Base-by-base conservation (phyloP, 2,888 invertebrate genomes). In the Fabriciana adippe region DNA sequence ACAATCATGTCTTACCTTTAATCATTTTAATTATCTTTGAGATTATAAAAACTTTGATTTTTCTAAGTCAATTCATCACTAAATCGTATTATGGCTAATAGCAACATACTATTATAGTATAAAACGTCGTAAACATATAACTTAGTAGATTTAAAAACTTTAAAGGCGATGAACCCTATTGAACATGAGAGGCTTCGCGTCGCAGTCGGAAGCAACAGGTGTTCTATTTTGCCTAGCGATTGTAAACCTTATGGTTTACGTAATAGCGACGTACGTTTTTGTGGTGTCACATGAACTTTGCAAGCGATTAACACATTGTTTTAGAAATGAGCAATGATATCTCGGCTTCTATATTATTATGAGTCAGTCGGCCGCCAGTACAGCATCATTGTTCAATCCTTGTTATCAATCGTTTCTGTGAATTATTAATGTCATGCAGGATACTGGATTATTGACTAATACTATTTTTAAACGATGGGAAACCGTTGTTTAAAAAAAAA, bases 301-400 rank as follows among this genome's bases (percentile, higher is more conserved):
- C 41, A 54, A 53, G n/a, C 61, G 56, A 45, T 64, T 59, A 68
- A 66, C 54, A 77, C 75, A 59, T 65, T 77, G 75, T 78, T 78
- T 74, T 76, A 76, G 76, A 75, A 80, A 80, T 87, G 83, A 84
- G 79, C 83, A 85, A 84, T 77, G 77, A 53, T 73, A 81, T 63
- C 50, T 61, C 18, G 45, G 35, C 74, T 79, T 78, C 78, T 73
- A 79, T 82, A 85, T 82, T 76, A 72, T 72, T 64, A 72, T 87
- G 88, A 87, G 77, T 86, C 87, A 87, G 70, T 65, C 76, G 79
- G 79, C 80, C 77, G 77, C 70, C 72, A 70, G 61, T 69, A 64
- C 71, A 69, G 60, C 66, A 64, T 71, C 69, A 69, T 74, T 71
- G 72, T 74, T 74, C 75, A 71, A 72, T 72, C 61, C 67, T 72